Conservation (phyloP, 1,140 invertebrate genomes). For the Camponotus pennsylvanicus region DNA sequence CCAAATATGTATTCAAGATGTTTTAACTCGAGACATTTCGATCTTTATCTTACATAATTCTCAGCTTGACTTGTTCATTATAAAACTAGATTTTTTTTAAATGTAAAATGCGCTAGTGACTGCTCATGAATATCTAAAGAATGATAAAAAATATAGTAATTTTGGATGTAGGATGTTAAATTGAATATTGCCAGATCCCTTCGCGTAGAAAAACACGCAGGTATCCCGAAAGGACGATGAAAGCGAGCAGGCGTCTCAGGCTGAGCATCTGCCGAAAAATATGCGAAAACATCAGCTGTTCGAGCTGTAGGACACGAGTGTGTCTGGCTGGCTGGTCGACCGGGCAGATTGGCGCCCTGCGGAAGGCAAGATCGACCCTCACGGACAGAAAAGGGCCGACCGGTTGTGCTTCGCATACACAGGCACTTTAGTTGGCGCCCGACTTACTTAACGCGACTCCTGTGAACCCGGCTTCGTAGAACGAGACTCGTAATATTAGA, state of each 20-base stretch:
- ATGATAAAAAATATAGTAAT: conserved; percentile 36
- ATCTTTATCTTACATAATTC: not conserved
- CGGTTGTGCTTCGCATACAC: conserved; percentile 29
- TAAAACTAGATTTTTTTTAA: not conserved
- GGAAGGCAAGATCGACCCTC: conserved; percentile 53
- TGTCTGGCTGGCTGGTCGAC: conserved; percentile 31
- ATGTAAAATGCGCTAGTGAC: not conserved
- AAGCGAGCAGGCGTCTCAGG: conserved; percentile 61
- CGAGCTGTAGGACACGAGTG: conserved; percentile 51
- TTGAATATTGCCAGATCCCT: not conserved
- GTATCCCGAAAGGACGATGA: conserved; percentile 26
- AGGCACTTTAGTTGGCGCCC: conserved; percentile 31
- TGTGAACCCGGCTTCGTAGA: conserved; percentile 14
- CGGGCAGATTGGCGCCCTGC: conserved; percentile 44
- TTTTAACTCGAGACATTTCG: too few relatives aligned
- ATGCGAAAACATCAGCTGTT: conserved; percentile 81
- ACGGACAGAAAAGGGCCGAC: conserved; percentile 55
- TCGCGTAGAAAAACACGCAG: conserved; percentile 35
- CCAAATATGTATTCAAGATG: too few relatives aligned
- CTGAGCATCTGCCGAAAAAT: conserved; percentile 78
- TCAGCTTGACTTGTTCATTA: conserved; percentile 10
- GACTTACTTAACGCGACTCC: conserved; percentile 42
- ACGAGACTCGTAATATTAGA: conserved; percentile 48
- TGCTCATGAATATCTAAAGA: conserved; percentile 7
- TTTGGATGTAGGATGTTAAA: conserved; percentile 26